Base-by-base conservation (phyloP, 2,113 vertebrate species). In the Entomyzon cyanotis region DNA sequence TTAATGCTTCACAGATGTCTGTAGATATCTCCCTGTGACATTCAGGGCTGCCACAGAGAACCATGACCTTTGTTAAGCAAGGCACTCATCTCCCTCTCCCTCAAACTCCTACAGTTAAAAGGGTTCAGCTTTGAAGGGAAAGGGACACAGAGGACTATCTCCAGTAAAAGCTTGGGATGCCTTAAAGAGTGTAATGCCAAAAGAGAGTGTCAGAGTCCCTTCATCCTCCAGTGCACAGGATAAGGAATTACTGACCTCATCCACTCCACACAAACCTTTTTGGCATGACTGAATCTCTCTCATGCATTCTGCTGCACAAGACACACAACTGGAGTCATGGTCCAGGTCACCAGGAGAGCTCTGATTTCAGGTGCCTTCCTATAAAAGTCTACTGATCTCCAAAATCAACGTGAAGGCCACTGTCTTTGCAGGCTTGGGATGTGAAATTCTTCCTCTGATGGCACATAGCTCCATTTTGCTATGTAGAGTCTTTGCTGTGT, bases 11-110 rank as follows among this genome's bases (percentile, higher is more conserved):
- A 70, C 44, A 83, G 55, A 50, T 75, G 16, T 30, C 76, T 93
- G 4, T 1, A 65, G 31, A 47, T 47, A 10, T 3, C 27, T 17
- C 41, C 80, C 37, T 42, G 65, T 60, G 70, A 60, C 80, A 87
- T 41, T 69, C 47, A 88, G 77, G 42, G 74, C 79, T 90, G 70
- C 16, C 60, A 84, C n/a, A 83, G 24, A 87, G 52, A 81, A 71
- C 78, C 91, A 31, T 65, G 90, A 87, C 92, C 90, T 94, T 92
- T 93, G 60, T 16, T 58, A 53, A 75, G 70, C 71, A 68, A 46
- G 77, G 92, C 58, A 46, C 28, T 62, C 49, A 24, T 13, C 78
- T 76, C 21, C 90, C 73, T 63, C 47, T 62, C 62, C n/a, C 39
- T n/a, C 18, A 21, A 83, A 55, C 30, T 92, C 50, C 42, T 9